phyloP scores from a whole-genome alignment of 1,140 invertebrate species.

The Mizuhopecten yessoensis region DNA sequence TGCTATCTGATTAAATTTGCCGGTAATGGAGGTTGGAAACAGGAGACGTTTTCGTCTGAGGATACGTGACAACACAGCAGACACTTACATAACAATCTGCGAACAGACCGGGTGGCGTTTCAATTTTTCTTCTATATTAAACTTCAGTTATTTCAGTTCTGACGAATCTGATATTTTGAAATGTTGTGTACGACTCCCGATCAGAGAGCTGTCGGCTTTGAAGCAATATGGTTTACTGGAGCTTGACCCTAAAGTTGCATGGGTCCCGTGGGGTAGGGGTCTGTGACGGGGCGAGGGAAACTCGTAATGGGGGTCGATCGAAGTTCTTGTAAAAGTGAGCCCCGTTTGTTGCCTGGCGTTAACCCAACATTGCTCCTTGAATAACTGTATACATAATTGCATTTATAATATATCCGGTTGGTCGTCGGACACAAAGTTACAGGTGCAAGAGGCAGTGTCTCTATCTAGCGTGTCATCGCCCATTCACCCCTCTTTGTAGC shows the following conservation, averaged over 20 bases:
- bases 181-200: background rate
- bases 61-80: background rate
- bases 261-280: background rate
- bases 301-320: background rate
- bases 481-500: background rate
- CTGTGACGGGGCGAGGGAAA: background rate
- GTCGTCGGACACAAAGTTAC: background rate
- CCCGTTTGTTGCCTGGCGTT: too few relatives aligned
- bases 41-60: background rate
- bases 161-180: background rate
- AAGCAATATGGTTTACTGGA: background rate
- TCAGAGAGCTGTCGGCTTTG: background rate
- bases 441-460: background rate
- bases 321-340: too few relatives aligned
- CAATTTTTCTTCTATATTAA: background rate
- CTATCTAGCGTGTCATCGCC: background rate
- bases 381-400: too few relatives aligned
- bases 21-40: too few relatives aligned
- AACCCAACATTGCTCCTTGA: too few relatives aligned
- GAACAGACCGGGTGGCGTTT: background rate
- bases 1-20: too few relatives aligned
- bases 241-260: background rate
- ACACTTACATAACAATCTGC: background rate
- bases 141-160: background rate
- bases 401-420: too few relatives aligned